Evolutionary conservation across 2,113 vertebrate genomes (phyloP), one percentile per base, ranked within the genome.

Genomic region (Gasterosteus nipponicus): DNA sequence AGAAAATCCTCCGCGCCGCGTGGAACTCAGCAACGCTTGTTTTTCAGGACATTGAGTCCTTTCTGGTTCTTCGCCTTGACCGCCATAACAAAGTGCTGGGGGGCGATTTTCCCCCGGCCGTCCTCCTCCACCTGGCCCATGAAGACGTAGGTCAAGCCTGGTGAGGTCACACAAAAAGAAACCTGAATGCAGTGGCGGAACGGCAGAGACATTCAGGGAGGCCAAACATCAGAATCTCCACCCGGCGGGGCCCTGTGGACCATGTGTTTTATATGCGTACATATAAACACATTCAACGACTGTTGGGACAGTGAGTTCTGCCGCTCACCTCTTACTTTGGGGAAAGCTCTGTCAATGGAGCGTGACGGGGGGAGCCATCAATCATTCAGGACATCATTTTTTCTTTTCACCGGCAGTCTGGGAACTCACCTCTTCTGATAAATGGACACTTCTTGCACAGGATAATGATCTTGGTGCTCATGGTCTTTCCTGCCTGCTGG

Each of bases 61-160:
- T 96, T 98, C 94, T 97, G 97, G 86, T 96, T 97, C 94, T 98
- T 98, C 19, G 95, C 90, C 92, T 98, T 99, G 85, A 98, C 98
- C 73, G 94, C 93, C 95, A 96, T 95, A 51, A 96, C 94, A 74
- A 97, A 98, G 87, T 96, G 97, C 75, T 95, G 95, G 0, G 98
- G 98, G 76, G 95, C 93, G 72, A 99, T 91, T 87, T 94, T 97
- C 35, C 97, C 98, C 69, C 92, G 93, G 3, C 98, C 97, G 0
- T 99, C 96, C 51, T 97, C 97, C 58, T 97, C 96, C 72, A 95
- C 95, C 73, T 96, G 95, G 73, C 98, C 98, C 98, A 98, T 99
- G 91, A 99, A 96, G 90, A 99, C 92, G 92, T 99, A 99, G 93
- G 97, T 99, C 87, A 98, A 92, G 92, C 98, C 98, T 99, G 86